Percentiles rank a stretch among this genome's conserved stretches.
Conservation (phyloP, 2,113 vertebrate genomes). For the Azemiops feae region DNA sequence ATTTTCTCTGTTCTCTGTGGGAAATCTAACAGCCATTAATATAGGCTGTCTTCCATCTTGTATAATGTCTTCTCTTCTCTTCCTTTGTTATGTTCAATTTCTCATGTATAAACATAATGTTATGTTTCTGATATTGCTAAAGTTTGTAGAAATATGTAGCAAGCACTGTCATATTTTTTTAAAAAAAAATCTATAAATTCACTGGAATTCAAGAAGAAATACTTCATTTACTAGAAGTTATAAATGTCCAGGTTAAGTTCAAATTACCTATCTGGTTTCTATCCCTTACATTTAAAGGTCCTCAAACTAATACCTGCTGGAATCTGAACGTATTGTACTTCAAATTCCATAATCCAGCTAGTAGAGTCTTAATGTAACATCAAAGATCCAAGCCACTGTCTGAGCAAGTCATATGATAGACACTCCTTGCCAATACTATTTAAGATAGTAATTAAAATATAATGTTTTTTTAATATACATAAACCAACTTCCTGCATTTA, state of each 20-base stretch:
- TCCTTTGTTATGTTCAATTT: slow-evolving; percentile 26
- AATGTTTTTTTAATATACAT: not conserved
- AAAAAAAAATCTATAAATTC: not conserved
- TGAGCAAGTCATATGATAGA: not conserved
- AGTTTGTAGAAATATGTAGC: not conserved
- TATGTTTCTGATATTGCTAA: not conserved
- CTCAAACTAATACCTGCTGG: not conserved
- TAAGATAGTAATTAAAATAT: not conserved
- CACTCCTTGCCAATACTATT: not conserved
- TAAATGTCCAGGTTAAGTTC: not conserved
- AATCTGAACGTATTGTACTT: not conserved
- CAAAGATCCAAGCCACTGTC: not conserved
- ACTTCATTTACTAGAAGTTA: not conserved
- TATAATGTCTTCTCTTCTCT: slow-evolving; percentile 22
- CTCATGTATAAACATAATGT: slow-evolving; percentile 11
- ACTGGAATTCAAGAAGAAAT: not conserved
- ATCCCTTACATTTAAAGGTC: not conserved
- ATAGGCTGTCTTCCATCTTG: slow-evolving; percentile 19
- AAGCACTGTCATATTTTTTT: not conserved
- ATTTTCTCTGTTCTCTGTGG: slow-evolving; percentile 34
- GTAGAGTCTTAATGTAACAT: not conserved
- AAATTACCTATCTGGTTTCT: not conserved
- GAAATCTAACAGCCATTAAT: slow-evolving; percentile 32
- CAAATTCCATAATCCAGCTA: not conserved
- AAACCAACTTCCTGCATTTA: too few species aligned